Evolutionary conservation across 2,888 invertebrate genomes (phyloP), one percentile per base, ranked within the genome.

Genomic region (Trachelus iudaicus): DNA sequence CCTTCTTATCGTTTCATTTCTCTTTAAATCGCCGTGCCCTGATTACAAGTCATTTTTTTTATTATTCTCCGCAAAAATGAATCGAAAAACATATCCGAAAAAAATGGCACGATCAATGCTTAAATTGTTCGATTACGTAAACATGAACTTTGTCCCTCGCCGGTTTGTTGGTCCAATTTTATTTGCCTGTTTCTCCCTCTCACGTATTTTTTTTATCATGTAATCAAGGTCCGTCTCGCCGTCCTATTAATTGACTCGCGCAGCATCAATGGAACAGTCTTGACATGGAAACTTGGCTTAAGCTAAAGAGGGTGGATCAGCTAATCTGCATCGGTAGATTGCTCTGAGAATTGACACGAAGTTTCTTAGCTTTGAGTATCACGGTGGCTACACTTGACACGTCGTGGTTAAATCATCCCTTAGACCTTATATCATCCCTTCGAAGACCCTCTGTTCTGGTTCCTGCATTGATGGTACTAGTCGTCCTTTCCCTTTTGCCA

Each of bases 321-420:
- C 91, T 91, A 90, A 91, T 91, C 91, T 91, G 89, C 91, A 91
- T 91, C 86, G 86, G 87, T 83, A 91, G 91, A 91, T 91, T 91
- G 91, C 90, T 90, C 88, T 89, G 91, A 91, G 91, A 91, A 90
- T 91, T 91, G 91, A 90, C 90, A 89, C 87, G 82, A 84, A 85
- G 87, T 84, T 88, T 86, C 74, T 77, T 73, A 40, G 82, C 79
- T 85, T 79, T 85, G 84, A 85, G 81, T 79, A 77, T 79, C 82
- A 81, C 81, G 79, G 73, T 69, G 79, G 83, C 83, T 85, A 84
- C 85, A 85, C 85, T 87, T 83, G 87, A 86, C 82, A 80, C 83
- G 86, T 86, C 85, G 30, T 83, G 87, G 86, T 87, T 82, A 83
- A 89, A 86, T 88, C 87, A 86, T 85, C 85, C 75, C 40, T 75